Conservation (phyloP, 2,797 vertebrate species). For the Sciaenops ocellatus region DNA sequence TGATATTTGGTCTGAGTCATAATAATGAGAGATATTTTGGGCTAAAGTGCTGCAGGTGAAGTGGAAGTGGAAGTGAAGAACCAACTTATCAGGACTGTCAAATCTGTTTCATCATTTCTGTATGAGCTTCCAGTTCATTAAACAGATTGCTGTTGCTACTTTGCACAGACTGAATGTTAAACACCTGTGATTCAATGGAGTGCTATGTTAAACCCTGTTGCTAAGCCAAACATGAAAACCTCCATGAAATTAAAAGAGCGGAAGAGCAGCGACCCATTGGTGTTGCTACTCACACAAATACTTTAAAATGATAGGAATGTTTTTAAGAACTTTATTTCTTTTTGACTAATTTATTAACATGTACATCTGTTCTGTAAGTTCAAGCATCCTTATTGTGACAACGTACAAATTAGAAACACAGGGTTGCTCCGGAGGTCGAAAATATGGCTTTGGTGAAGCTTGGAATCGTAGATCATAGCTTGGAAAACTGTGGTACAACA, state of each 20-base stretch:
- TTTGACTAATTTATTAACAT: neutral
- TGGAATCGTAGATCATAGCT: too few relatives aligned
- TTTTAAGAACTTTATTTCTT: neutral
- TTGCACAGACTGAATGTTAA: constrained; percentile 4
- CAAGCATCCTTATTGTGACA: neutral
- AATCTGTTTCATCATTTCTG: neutral
- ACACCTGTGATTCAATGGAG: constrained; percentile 5
- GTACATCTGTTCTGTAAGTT: too few relatives aligned
- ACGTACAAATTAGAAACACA: too few relatives aligned
- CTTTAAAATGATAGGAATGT: neutral
- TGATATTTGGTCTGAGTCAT: constrained; percentile 23
- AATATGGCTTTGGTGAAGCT: too few relatives aligned
- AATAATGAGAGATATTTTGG: constrained; percentile 14
- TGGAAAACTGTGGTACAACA: too few relatives aligned
- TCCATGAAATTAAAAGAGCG: neutral
- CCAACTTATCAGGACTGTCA: constrained; percentile 3
- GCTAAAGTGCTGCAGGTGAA: constrained; percentile 30
- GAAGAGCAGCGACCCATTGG: too few relatives aligned
- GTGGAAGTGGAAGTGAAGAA: too few relatives aligned
- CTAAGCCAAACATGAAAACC: neutral
- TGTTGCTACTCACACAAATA: too few relatives aligned
- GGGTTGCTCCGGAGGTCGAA: too few relatives aligned
- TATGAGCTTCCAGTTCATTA: constrained; percentile 27
- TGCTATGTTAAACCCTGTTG: neutral
- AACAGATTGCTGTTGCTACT: constrained; percentile 22